phyloP scores from a whole-genome alignment of 2,888 invertebrate species.

The Tanaodytes sp. region DNA sequence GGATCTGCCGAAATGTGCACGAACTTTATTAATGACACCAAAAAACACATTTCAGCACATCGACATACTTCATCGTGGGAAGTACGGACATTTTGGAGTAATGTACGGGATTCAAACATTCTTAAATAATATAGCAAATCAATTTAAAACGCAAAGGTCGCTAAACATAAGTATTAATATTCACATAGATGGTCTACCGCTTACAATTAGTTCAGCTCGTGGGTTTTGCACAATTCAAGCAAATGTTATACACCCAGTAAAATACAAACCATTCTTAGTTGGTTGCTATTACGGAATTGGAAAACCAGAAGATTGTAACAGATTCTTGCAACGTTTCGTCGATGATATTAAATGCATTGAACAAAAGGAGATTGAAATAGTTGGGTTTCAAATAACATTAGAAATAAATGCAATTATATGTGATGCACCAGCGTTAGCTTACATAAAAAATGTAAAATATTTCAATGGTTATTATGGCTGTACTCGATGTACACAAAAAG shows the following conservation, averaged over 20 bases:
- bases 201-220: conserved; percentile 11
- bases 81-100: conserved; percentile 34
- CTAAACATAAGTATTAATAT: conserved; percentile 10
- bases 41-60: conserved; percentile 12
- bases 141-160: not conserved
- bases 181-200: conserved; percentile 22
- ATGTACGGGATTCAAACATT: conserved; percentile 15
- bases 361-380: conserved; percentile 6
- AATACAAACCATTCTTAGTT: conserved; percentile 16
- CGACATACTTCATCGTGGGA: conserved; percentile 11
- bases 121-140: conserved; percentile 3
- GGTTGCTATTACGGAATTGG: conserved; percentile 17
- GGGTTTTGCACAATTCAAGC: conserved; percentile 20
- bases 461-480: conserved; percentile 4
- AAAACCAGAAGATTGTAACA: conserved; percentile 20
- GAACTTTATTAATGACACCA: conserved; percentile 29
- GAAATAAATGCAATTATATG: no score
- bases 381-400: not conserved
- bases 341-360: conserved; percentile 14
- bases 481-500: conserved; percentile 24
- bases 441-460: not conserved
- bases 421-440: no score
- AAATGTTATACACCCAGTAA: not conserved
- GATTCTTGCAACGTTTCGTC: conserved; percentile 9
- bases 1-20: conserved; percentile 27